Base-by-base conservation (phyloP, 2,888 invertebrate genomes). In the Ferdinandea cuprea region DNA sequence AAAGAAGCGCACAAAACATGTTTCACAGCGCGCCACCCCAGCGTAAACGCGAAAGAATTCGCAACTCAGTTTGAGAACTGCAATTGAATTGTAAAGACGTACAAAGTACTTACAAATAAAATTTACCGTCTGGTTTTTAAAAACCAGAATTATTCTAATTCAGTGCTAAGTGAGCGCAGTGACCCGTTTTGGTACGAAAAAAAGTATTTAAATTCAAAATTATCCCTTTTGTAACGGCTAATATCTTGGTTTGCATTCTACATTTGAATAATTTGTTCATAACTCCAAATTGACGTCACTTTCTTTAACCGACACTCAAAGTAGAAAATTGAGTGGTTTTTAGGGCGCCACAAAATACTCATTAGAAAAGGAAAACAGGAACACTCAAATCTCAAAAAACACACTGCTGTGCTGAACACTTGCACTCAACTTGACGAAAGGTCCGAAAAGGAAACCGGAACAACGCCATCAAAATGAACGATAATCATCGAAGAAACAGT, bases 401-500 rank as follows among this genome's bases (percentile, higher is more conserved):
- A n/a, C n/a, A n/a, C n/a, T n/a, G n/a, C n/a, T n/a, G n/a, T n/a
- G n/a, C n/a, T n/a, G n/a, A n/a, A n/a, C n/a, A n/a, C n/a, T n/a
- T n/a, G n/a, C 8, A 30, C 17, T 8, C 13, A 48, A 77, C 32
- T 77, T 21, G 56, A 71, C 77, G 81, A 78, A 76, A 25, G 68
- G 65, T 54, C 63, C 59, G 44, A 52, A 52, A 71, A 59, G 65
- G 65, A 72, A 77, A 17, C 46, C 46, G 81, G 25, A 83, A 78
- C 78, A 32, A 63, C 7, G 19, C 65, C 19, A 59, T 17, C 3
- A 73, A 83, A 68, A 83, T 83, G 78, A 58, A 78, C 15, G 78
- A 83, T 17, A 35, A 28, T 25, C 66, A 78, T 17, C 9, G 21
- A 15, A 61, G 79, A 79, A 87, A 85, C 85, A 87, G 86, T 86